Evolutionary conservation across 2,797 vertebrate genomes (phyloP).

Genomic region (Peromyscus attwateri): DNA sequence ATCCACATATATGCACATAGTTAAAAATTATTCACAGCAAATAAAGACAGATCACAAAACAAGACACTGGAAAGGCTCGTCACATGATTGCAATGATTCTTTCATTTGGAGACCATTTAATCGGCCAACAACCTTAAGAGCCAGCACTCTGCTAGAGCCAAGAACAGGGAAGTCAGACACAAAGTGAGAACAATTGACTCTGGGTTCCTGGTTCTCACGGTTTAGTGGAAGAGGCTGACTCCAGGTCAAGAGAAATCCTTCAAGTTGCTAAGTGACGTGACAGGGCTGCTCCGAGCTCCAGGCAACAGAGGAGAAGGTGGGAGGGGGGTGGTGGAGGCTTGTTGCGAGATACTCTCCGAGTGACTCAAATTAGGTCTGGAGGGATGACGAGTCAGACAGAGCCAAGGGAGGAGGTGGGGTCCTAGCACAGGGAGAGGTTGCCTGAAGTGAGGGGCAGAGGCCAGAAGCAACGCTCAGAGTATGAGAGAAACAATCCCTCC

Average conservation of each 20-base stretch:
- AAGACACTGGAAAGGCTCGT: background rate
- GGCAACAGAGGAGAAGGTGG: background rate
- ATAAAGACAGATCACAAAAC: background rate
- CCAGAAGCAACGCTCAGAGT: background rate
- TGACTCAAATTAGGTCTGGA: background rate
- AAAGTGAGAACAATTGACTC: background rate
- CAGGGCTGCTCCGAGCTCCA: background rate
- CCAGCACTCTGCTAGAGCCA: background rate
- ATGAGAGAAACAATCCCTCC: background rate
- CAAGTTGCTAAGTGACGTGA: background rate
- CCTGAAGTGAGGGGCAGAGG: background rate
- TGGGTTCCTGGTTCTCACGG: background rate
- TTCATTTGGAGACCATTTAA: background rate
- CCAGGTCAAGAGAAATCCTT: background rate
- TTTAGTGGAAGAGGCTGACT: background rate
- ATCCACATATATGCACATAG: background rate
- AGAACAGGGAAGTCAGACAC: background rate
- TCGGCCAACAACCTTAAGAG: background rate
- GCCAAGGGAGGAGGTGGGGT: too few relatives aligned
- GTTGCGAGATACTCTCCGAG: background rate
- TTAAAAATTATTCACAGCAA: background rate
- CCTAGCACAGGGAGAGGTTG: background rate
- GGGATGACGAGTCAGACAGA: background rate
- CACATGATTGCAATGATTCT: background rate
- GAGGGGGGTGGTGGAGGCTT: background rate